Conservation (phyloP, 2,113 vertebrate genomes). For the Casuarius casuarius region DNA sequence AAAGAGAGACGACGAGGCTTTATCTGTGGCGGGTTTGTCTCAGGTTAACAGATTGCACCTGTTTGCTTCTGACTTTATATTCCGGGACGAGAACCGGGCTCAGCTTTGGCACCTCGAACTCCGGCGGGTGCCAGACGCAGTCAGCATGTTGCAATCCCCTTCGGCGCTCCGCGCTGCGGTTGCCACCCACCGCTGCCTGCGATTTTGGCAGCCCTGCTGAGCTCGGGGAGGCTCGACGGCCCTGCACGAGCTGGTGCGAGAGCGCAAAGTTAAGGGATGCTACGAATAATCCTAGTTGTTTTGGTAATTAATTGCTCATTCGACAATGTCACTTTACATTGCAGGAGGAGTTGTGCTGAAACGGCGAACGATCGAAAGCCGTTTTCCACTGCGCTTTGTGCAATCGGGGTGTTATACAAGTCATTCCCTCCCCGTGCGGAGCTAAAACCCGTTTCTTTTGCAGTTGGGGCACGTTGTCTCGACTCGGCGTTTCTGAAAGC, state of each 20-base stretch:
- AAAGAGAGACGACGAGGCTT: background rate
- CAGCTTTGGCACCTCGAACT: background rate
- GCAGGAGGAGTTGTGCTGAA: background rate
- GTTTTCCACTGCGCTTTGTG: background rate
- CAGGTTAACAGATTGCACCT: background rate
- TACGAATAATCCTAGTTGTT: background rate
- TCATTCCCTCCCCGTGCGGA: background rate
- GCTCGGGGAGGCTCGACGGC: background rate
- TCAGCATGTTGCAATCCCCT: background rate
- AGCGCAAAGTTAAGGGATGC: background rate
- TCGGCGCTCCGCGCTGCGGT: background rate
- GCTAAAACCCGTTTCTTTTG: background rate
- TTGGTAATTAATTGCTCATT: background rate
- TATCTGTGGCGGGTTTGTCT: background rate
- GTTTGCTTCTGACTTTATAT: background rate
- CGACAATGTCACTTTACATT: background rate
- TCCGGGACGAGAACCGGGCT: background rate
- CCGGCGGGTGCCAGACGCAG: background rate
- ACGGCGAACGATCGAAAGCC: accelerated
- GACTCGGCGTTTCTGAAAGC: background rate
- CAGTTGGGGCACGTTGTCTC: background rate
- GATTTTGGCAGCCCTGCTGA: background rate
- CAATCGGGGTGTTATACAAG: background rate
- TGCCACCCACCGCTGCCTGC: constrained; percentile 36
- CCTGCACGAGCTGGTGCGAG: background rate